These are phyloP conservation scores for Festucalex cinctus DNA, from an alignment of 2,113 vertebrate genomes.

Conservation along the genomic window DNA sequence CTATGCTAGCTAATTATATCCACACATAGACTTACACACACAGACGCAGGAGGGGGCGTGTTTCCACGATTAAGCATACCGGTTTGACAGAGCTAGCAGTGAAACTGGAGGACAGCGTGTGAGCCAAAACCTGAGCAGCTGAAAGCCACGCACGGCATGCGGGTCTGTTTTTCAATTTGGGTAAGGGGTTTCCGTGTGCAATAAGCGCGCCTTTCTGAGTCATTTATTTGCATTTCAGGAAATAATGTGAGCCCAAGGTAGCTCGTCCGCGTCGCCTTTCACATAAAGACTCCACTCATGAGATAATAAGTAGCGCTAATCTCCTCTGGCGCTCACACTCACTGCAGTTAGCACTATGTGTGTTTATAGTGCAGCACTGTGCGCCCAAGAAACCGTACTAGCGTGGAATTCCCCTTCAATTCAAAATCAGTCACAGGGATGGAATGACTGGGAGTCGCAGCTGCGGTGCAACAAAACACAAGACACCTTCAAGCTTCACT, in stretches of 20 bases:
- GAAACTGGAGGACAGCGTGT: conserved; percentile 26
- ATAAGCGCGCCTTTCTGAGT: background rate
- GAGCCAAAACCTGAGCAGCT: conserved; percentile 33
- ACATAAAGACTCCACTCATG: conserved; percentile 22
- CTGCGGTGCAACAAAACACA: conserved; percentile 7
- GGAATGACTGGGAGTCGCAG: conserved; percentile 11
- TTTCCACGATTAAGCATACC: conserved; percentile 22
- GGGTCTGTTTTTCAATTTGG: background rate
- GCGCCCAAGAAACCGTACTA: background rate
- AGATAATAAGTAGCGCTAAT: conserved; percentile 53
- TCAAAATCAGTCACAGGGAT: conserved; percentile 19
- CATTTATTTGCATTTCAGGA: background rate
- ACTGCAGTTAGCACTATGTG: conserved; percentile 26
- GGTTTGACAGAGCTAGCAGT: conserved; percentile 19
- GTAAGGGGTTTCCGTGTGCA: background rate
- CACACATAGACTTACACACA: conserved; percentile 1
- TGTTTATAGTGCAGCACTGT: conserved; percentile 35
- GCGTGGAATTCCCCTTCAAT: conserved; percentile 55
- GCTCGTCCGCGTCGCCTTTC: conserved; percentile 1
- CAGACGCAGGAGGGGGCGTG: conserved; percentile 14
- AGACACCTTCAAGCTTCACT: background rate
- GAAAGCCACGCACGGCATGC: conserved; percentile 4
- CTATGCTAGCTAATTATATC: conserved; percentile 46
- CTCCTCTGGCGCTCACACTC: conserved; percentile 47
- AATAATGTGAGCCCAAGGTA: background rate